Base-by-base conservation (phyloP, 2,888 invertebrate species). In the Cecidostiba fungosa region DNA sequence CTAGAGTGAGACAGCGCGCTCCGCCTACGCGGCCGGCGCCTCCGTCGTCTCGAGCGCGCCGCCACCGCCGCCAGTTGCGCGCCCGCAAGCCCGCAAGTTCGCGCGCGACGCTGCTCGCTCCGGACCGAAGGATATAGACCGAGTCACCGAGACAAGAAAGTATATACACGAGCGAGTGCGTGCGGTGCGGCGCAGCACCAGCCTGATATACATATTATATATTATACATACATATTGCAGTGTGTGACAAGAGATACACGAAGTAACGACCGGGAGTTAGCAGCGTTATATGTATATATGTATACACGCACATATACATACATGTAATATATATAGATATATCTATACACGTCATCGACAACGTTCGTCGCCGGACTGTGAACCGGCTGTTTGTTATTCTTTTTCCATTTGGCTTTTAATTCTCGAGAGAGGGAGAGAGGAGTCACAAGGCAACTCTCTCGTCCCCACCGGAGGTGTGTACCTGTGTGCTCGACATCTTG, bases 1-100 rank as follows among this genome's bases (percentile, higher is more conserved):
- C 19, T 26, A 29, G 43, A 43, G 43, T 12, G 43, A 43, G 43
- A 43, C 43, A 32, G 62, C 73, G 26, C 79, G 89, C 91, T 92
- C 92, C 92, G 92, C 92, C 92, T 92, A 92, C 92, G 92, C 90
- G 90, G 90, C 91, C 91, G 92, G 90, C 81, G 85, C 85, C 85
- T 82, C 79, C 89, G 80, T 43, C 54, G 66, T 66, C 66, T 66
- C 39, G 39, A 43, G 43, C 72, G 59, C 70, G 88, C 87, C 88
- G 89, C 91, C 91, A 91, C 91, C 92, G 91, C 91, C 92, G 93
- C 91, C 93, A 93, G 93, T 93, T 85, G 92, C 93, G 92, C 92
- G 92, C 92, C 92, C 92, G 93, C 92, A 93, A 92, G 92, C 93
- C 92, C 93, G 93, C 92, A 93, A 93, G 93, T 92, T 93, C 93